Percentiles rank a stretch among this genome's conserved stretches.
These are phyloP conservation scores for Collichthys lucidus DNA, from an alignment of 2,113 vertebrate species.

Conservation along the genomic window DNA sequence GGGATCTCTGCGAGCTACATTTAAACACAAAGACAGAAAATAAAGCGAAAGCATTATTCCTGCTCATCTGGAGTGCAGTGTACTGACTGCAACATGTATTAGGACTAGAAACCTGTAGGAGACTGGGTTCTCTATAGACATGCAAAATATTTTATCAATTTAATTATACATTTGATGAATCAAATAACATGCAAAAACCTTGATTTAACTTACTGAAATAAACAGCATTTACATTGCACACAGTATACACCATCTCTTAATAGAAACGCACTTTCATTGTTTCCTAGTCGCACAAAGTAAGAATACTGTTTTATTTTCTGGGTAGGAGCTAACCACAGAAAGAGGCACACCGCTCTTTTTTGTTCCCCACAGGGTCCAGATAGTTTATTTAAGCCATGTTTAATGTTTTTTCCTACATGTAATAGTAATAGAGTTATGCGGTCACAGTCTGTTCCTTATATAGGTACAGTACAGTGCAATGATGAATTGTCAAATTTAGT, in stretches of 20 bases:
- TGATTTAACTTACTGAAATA: not conserved
- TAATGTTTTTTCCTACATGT: not conserved
- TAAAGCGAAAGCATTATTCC: not conserved
- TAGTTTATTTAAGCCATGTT: not conserved
- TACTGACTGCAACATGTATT: not conserved
- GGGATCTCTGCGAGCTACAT: constrained; percentile 9
- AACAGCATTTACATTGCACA: not conserved
- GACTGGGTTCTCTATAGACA: not conserved
- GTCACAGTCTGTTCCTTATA: not conserved
- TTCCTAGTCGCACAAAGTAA: not conserved
- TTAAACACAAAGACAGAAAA: constrained; percentile 16
- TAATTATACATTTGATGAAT: not conserved
- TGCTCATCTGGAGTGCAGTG: not conserved
- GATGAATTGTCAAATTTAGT: not conserved
- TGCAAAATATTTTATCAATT: not conserved
- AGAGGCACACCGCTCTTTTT: not conserved
- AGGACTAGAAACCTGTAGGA: not conserved
- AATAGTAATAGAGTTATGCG: not conserved
- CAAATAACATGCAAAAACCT: not conserved
- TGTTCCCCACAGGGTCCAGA: not conserved
- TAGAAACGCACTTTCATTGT: not conserved
- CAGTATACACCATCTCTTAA: not conserved
- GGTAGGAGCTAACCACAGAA: not conserved
- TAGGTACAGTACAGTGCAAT: not conserved
- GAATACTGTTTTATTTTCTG: not conserved